Base-by-base conservation (phyloP, 2,797 vertebrate genomes). In the Octomys mimax region DNA sequence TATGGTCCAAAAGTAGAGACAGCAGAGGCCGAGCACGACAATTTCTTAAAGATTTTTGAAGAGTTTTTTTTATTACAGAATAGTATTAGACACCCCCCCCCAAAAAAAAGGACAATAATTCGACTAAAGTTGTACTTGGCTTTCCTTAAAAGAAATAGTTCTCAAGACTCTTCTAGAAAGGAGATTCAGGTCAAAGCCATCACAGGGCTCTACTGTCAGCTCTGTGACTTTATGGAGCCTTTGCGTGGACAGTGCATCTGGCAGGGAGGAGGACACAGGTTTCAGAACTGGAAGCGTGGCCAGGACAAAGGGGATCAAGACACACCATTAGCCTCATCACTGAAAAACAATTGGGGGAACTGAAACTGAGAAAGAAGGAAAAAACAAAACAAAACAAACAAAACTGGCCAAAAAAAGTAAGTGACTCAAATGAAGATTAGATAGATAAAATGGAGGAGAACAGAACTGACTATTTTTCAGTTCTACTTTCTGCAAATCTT, bases 11-110 rank as follows among this genome's bases (percentile, higher is more conserved):
- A 68, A 89, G 28, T n/a, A 14, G 57, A 59, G 46, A 61, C 49
- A 79, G 28, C 46, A 19, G 80, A 96, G 24, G 22, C 80, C 62
- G 33, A 87, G 33, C 2, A 52, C 36, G 31, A 89, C 52, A 68
- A 7, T 59, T 96, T 80, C 90, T 88, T 75, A 79, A 87, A 93
- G 87, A 85, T 70, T 94, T 90, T 86, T 18, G 71, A 89, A 96
- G 49, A 96, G 36, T 26, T 24, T 57, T 89, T 81, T 57, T 90
- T 81, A 36, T 52, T 66, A 64, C 46, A 68, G 12, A 94, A 61
- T 68, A 71, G 49, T 57, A 64, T 14, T 66, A 85, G 46, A 57
- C 14, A 2, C 54, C 54, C 52, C 52, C 52, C 52, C 14, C 0
- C 61, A 68, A 95, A 83, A 73, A n/a, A 73, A n/a, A 81, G 71